Conservation (phyloP, 2,888 invertebrate genomes). For the Noctua janthe region DNA sequence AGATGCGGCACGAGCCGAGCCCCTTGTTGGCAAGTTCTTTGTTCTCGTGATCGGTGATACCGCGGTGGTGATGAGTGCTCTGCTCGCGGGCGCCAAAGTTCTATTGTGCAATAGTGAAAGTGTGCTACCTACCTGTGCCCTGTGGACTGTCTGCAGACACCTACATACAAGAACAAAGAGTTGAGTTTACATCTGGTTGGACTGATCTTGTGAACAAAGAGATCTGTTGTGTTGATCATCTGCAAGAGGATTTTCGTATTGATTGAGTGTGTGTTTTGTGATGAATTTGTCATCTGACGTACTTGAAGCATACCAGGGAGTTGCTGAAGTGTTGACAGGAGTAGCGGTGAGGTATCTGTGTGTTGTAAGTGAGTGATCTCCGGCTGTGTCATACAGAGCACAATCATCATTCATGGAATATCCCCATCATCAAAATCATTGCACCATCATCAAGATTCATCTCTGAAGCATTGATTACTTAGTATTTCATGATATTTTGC, state of each 20-base stretch:
- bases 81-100: slow-evolving; percentile 45
- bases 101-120: slow-evolving; percentile 77
- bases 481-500: slow-evolving; percentile 13
- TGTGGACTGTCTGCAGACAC: slow-evolving; percentile 59
- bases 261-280: slow-evolving; percentile 28
- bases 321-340: slow-evolving; percentile 28
- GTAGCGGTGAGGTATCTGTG: slow-evolving; percentile 27
- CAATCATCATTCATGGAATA: slow-evolving; percentile 10
- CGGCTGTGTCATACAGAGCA: not conserved
- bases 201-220: slow-evolving; percentile 58
- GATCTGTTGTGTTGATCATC: slow-evolving; percentile 18
- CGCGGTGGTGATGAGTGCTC: slow-evolving; percentile 46
- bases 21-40: slow-evolving; percentile 70
- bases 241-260: slow-evolving; percentile 10
- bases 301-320: not conserved
- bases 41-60: slow-evolving; percentile 67
- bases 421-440: slow-evolving; percentile 19
- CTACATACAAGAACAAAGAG: slow-evolving; percentile 71
- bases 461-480: not conserved
- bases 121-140: slow-evolving; percentile 65
- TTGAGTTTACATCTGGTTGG: slow-evolving; percentile 30
- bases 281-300: slow-evolving; percentile 25
- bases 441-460: not conserved
- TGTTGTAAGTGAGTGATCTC: slow-evolving; percentile 47
- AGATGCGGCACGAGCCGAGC: slow-evolving; percentile 26